Percentiles rank a stretch among this genome's conserved stretches.
Evolutionary conservation across 2,888 invertebrate species (phyloP).

Genomic region (Ligdia adustata): DNA sequence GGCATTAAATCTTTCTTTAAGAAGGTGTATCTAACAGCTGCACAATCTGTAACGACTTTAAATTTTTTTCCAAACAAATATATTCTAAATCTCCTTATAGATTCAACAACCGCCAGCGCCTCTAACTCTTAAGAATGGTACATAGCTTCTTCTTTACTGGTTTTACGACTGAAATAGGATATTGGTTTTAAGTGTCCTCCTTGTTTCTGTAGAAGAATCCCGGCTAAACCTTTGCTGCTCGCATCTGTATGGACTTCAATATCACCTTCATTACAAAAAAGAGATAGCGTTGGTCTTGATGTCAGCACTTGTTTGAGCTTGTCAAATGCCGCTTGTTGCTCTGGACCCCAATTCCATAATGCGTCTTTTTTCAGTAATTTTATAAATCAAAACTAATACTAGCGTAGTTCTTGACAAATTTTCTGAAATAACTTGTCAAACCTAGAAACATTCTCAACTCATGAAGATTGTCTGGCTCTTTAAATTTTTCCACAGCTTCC

Average conservation of each 20-base stretch:
- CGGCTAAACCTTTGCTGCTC: not conserved
- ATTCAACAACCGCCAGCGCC: not conserved
- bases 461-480: not conserved
- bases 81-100: not conserved
- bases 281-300: not conserved
- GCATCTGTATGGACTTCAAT: not conserved
- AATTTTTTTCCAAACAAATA: constrained; percentile 1
- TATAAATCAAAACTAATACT: not conserved
- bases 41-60: constrained; percentile 1
- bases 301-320: not conserved
- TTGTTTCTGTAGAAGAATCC: not conserved
- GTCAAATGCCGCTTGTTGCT: not conserved
- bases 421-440: too few species aligned
- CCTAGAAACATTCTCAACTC: not conserved
- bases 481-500: not conserved
- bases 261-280: not conserved
- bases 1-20: not conserved
- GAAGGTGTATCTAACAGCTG: not conserved
- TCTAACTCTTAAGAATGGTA: not conserved
- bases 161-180: not conserved
- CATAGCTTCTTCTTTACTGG: not conserved
- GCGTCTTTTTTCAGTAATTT: not conserved
- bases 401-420: not conserved
- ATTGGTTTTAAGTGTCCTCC: not conserved
- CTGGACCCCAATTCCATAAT: not conserved